Evolutionary conservation across 2,113 vertebrate genomes (phyloP).

Genomic region (Pluvialis apricaria): DNA sequence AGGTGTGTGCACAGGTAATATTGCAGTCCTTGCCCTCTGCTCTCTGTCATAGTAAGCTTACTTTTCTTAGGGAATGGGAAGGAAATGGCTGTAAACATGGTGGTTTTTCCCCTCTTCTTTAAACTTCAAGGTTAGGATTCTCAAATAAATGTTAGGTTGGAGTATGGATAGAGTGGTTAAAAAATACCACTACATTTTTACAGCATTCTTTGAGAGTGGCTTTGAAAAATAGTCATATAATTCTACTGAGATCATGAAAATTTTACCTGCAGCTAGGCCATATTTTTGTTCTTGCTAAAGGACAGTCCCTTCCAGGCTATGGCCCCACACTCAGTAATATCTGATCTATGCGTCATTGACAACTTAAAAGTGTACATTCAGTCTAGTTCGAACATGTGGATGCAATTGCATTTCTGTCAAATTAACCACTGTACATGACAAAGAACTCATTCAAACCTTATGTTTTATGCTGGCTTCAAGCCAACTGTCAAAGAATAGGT

Average conservation of each 20-base stretch:
- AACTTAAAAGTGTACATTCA: neutral
- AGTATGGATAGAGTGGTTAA: neutral
- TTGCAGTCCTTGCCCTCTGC: conserved; percentile 10
- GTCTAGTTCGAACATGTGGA: neutral
- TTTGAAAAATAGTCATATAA: conserved; percentile 4
- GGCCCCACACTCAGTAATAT: neutral
- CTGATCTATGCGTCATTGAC: neutral
- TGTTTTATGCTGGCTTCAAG: neutral
- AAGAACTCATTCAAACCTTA: neutral
- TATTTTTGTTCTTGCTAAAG: neutral
- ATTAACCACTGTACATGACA: neutral
- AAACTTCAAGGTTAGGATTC: conserved; percentile 18
- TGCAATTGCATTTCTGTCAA: neutral
- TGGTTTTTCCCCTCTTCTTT: neutral
- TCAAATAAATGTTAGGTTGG: neutral
- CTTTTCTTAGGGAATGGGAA: neutral
- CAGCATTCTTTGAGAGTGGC: neutral
- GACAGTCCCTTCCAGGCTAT: neutral
- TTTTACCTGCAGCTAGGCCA: neutral
- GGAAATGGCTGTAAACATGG: neutral
- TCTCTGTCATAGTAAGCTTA: neutral
- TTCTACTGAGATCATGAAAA: neutral
- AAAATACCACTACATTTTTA: neutral
- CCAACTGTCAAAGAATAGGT: neutral
- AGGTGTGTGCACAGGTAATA: neutral